A percentile compares a stretch with the other conserved stretches of the same genome.
phyloP scores from a whole-genome alignment of 64 coral and sea anemone genomes.

The Hydrozoanthus tunicans region DNA sequence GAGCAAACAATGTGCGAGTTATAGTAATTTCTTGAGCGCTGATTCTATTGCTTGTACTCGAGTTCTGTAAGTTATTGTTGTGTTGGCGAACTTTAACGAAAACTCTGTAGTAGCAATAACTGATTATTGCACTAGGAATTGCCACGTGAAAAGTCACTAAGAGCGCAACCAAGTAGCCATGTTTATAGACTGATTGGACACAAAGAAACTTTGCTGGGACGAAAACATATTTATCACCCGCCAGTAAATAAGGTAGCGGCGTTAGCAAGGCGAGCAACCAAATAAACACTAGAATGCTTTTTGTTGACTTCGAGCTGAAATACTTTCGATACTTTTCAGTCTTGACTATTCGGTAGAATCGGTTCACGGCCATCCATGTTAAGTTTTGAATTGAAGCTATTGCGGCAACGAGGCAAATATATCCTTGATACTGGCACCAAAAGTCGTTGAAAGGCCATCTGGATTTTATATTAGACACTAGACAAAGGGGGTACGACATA shows the following conservation, averaged over 20 bases:
- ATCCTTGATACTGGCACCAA: slow-evolving; percentile 10
- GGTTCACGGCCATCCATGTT: slow-evolving; percentile 28
- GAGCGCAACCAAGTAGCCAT: not conserved
- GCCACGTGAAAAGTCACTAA: not conserved
- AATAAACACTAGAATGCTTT: not conserved
- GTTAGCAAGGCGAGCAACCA: not conserved
- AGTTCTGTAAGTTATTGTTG: not conserved
- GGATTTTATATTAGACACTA: not conserved
- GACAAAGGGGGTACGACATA: not conserved
- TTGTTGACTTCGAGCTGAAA: not conserved
- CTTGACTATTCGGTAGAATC: slow-evolving; percentile 12
- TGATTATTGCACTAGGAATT: not conserved
- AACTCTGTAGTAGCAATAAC: slow-evolving; percentile 6
- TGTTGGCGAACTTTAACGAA: not conserved
- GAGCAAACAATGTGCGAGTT: not conserved
- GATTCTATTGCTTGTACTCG: not conserved
- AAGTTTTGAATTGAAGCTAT: slow-evolving; percentile 23
- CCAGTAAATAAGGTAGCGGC: not conserved
- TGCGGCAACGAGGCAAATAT: slow-evolving; percentile 2
- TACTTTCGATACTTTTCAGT: slow-evolving; percentile 1
- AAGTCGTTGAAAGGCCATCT: not conserved
- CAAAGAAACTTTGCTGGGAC: not conserved
- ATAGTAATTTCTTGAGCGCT: not conserved
- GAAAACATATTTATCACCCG: slow-evolving; percentile 2
- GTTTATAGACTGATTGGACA: not conserved